Conservation (phyloP, 2,888 invertebrate species). For the Xanthia togata region DNA sequence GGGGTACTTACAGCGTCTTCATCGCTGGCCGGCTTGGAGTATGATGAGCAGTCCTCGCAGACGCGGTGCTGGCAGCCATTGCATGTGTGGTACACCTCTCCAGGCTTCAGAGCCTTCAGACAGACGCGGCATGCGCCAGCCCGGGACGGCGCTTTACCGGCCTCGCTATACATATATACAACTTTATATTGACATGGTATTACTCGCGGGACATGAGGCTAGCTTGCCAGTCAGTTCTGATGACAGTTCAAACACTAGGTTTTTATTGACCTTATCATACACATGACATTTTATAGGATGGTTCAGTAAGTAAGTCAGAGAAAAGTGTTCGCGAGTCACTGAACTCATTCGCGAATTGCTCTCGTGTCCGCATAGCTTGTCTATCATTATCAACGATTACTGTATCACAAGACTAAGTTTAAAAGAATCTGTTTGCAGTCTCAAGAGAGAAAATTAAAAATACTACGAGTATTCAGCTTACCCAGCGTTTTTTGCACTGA, state of each 20-base stretch:
- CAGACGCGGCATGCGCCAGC: slow-evolving; percentile 95
- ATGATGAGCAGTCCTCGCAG: slow-evolving; percentile 98
- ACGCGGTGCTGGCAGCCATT: slow-evolving; percentile 97
- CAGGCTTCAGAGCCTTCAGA: slow-evolving; percentile 96
- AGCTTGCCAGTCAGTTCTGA: background rate
- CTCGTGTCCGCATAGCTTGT: background rate
- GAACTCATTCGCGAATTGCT: too few species aligned
- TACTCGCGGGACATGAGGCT: background rate
- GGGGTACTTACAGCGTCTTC: slow-evolving; percentile 93
- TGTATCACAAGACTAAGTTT: background rate
- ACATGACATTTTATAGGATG: too few species aligned
- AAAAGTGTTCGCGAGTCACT: background rate
- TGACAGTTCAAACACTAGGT: background rate
- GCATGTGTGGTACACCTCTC: slow-evolving; percentile 96
- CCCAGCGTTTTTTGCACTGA: background rate
- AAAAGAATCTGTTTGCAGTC: background rate
- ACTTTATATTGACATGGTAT: background rate
- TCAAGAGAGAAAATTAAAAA: background rate
- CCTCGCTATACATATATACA: slow-evolving; percentile 85
- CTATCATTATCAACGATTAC: background rate
- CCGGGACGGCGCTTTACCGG: slow-evolving; percentile 93
- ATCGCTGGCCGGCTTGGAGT: slow-evolving; percentile 95
- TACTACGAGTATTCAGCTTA: background rate
- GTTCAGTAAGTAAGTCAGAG: background rate
- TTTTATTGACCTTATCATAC: background rate